Evolutionary conservation across 2,113 vertebrate species (phyloP).

Genomic region (Pteruthius melanotis): DNA sequence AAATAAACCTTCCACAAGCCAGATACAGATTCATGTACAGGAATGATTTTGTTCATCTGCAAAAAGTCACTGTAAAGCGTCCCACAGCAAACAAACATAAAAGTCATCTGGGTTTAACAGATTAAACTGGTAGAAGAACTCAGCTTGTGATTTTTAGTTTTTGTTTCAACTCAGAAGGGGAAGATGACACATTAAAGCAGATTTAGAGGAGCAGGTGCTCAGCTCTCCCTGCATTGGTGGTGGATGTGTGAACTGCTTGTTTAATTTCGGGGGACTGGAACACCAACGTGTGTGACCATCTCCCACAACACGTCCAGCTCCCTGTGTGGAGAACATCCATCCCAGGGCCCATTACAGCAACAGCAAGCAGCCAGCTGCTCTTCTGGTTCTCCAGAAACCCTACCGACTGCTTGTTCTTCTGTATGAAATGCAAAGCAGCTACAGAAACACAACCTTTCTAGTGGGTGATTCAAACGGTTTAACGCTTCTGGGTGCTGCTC

Average conservation of each 20-base stretch:
- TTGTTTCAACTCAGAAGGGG: background rate
- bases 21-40: background rate
- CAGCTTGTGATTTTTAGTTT: background rate
- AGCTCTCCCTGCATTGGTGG: background rate
- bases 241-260: background rate
- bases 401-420: background rate
- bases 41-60: background rate
- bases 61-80: background rate
- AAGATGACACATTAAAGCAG: background rate
- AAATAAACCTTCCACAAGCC: conserved; percentile 16
- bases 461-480: background rate
- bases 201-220: background rate
- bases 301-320: background rate
- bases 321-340: background rate
- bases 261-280: background rate
- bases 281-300: background rate
- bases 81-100: background rate
- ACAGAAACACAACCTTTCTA: background rate
- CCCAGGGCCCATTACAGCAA: background rate
- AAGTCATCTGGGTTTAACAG: background rate
- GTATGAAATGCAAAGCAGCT: background rate
- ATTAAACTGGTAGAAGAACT: background rate
- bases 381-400: background rate
- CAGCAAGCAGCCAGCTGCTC: background rate
- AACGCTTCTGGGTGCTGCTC: background rate